A percentile compares a stretch with the other conserved stretches of the same genome.
These are phyloP conservation scores for Lobophora halterata DNA, from an alignment of 2,888 invertebrate species.

Conservation along the genomic window DNA sequence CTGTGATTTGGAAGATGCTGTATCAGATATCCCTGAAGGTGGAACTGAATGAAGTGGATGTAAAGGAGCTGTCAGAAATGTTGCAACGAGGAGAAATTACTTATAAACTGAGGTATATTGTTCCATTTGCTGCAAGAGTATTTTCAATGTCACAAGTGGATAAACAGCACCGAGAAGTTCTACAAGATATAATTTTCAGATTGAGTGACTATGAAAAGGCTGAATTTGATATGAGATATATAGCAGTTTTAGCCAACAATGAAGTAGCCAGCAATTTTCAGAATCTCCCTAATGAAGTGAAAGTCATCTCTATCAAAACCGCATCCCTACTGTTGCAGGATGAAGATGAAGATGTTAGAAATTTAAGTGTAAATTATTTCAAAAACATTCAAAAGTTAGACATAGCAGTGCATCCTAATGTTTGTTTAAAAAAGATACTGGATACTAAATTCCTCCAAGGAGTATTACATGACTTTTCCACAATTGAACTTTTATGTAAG, in stretches of 20 bases:
- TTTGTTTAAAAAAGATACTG: conserved; percentile 55
- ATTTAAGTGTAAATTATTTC: conserved; percentile 55
- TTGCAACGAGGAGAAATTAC: conserved; percentile 33
- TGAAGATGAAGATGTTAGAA: conserved; percentile 76
- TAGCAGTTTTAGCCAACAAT: conserved; percentile 63
- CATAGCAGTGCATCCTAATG: conserved; percentile 47
- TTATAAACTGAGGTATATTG: conserved; percentile 54
- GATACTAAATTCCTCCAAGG: conserved; percentile 43
- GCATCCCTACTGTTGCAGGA: conserved; percentile 76
- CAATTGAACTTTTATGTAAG: conserved; percentile 39
- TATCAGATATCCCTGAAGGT: conserved; percentile 51
- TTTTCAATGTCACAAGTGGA: conserved; percentile 27
- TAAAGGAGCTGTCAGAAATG: conserved; percentile 31
- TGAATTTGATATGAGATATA: conserved; percentile 63
- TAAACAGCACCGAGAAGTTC: conserved; percentile 27
- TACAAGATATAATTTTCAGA: conserved; percentile 46
- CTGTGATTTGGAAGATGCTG: conserved; percentile 54
- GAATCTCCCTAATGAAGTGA: conserved; percentile 45
- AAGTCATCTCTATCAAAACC: conserved; percentile 56
- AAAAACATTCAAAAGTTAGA: conserved; percentile 39
- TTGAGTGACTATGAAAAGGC: conserved; percentile 53
- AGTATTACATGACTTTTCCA: conserved; percentile 37
- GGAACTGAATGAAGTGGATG: conserved; percentile 35
- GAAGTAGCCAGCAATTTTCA: conserved; percentile 50
- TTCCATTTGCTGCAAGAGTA: conserved; percentile 56